Evolutionary conservation across 2,797 vertebrate genomes (phyloP).

Genomic region (Notolabrus celidotus): DNA sequence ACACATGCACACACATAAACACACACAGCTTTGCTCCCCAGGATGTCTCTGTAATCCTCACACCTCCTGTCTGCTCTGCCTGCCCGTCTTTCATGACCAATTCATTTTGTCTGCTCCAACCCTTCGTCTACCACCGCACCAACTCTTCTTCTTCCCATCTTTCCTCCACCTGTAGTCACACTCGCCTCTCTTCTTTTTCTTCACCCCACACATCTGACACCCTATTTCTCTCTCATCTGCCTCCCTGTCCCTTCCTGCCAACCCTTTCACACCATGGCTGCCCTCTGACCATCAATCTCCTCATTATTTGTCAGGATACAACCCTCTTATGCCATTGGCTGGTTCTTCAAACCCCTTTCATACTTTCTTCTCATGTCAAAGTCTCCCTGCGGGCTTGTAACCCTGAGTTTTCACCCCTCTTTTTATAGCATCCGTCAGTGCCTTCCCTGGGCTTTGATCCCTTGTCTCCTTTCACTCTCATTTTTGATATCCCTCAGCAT

Average conservation of each 20-base stretch:
- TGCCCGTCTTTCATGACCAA: constrained; percentile 59
- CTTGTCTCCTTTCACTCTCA: constrained; percentile 21
- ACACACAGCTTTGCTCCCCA: constrained; percentile 52
- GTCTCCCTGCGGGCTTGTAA: constrained; percentile 50
- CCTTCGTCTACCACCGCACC: constrained; percentile 45
- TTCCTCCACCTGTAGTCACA: constrained; percentile 22
- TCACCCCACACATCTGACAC: constrained; percentile 51
- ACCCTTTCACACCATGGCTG: constrained; percentile 50
- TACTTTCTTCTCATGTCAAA: constrained; percentile 50
- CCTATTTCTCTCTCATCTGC: constrained; percentile 51
- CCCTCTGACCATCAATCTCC: constrained; percentile 62
- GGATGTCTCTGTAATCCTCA: constrained; percentile 71
- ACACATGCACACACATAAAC: constrained; percentile 47
- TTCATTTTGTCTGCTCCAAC: constrained; percentile 54
- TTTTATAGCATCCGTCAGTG: constrained; percentile 38
- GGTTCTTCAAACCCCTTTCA: constrained; percentile 35
- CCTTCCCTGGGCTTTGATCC: constrained; percentile 12
- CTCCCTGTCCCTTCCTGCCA: constrained; percentile 43
- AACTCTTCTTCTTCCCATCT: constrained; percentile 27
- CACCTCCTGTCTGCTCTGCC: constrained; percentile 68
- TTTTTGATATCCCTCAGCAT: constrained; percentile 36
- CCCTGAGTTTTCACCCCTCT: constrained; percentile 43
- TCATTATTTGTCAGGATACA: constrained; percentile 67
- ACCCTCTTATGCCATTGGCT: constrained; percentile 52
- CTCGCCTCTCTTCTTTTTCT: constrained; percentile 5